Evolutionary conservation across 2,888 invertebrate genomes (phyloP).

Genomic region (Capitulum mitella): DNA sequence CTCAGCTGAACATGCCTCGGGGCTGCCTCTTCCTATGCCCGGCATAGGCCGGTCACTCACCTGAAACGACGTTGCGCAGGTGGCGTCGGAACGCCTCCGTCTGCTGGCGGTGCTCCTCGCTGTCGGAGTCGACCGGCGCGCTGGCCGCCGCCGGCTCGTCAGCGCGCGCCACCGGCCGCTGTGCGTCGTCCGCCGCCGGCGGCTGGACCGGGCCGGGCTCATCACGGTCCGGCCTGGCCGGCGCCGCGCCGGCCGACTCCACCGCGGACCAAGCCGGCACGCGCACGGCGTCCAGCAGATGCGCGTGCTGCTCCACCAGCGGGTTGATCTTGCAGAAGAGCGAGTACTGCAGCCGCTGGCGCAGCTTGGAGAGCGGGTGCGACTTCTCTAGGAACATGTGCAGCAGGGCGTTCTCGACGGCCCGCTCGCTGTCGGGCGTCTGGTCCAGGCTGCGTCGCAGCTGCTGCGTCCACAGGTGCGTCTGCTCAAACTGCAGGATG

Average conservation of each 20-base stretch:
- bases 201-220: background rate
- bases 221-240: background rate
- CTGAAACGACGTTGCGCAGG: background rate
- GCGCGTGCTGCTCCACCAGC: constrained; percentile 21
- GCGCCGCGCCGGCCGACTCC: background rate
- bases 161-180: background rate
- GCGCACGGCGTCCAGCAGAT: background rate
- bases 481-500: constrained; percentile 11
- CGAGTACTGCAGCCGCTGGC: constrained; percentile 24
- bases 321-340: constrained; percentile 10
- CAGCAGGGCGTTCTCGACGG: constrained; percentile 6
- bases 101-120: background rate
- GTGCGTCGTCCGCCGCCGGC: background rate
- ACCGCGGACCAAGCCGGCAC: background rate
- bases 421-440: background rate
- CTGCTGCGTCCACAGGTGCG: background rate
- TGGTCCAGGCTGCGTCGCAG: background rate
- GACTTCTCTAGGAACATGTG: constrained; percentile 21
- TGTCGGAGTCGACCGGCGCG: background rate
- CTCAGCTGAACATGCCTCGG: no score
- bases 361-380: constrained; percentile 14
- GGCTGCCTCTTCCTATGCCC: background rate
- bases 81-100: background rate
- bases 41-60: background rate
- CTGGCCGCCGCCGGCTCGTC: background rate